Conservation (phyloP, 2,113 vertebrate genomes). For the Puffinus mauretanicus region DNA sequence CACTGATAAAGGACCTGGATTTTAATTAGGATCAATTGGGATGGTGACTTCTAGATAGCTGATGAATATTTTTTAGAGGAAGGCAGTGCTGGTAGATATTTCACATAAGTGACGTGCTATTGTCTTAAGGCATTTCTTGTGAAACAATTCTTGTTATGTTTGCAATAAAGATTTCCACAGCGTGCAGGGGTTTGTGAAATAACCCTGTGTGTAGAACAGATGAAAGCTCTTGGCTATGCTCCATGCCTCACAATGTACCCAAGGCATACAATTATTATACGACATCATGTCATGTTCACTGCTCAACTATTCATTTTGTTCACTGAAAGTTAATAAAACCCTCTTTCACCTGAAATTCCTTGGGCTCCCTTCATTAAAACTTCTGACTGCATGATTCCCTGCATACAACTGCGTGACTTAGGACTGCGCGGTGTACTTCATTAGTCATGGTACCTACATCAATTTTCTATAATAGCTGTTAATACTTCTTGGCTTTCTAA, state of each 20-base stretch:
- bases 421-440: constrained; percentile 29
- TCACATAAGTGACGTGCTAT: not conserved
- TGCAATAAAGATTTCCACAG: constrained; percentile 13
- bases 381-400: constrained; percentile 28
- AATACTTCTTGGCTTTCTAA: constrained; percentile 40
- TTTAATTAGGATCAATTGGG: not conserved
- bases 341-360: constrained; percentile 47
- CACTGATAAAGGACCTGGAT: not conserved
- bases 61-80: not conserved
- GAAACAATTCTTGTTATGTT: constrained; percentile 1
- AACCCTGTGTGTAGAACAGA: constrained; percentile 10
- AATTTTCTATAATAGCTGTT: constrained; percentile 57
- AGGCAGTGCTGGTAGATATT: not conserved
- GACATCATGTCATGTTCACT: constrained; percentile 6
- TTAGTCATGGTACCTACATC: constrained; percentile 57
- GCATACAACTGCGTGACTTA: constrained; percentile 16
- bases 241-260: not conserved
- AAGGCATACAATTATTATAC: constrained; percentile 16
- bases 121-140: constrained; percentile 26
- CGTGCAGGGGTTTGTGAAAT: constrained; percentile 25
- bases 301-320: constrained; percentile 47
- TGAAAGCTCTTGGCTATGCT: constrained; percentile 34
- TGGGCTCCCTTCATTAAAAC: constrained; percentile 51
- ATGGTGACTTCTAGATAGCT: not conserved
- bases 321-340: constrained; percentile 20